Evolutionary conservation across 2,113 vertebrate species (phyloP), one percentile per base, ranked within the genome.

Genomic region (Tonatia bakeri): DNA sequence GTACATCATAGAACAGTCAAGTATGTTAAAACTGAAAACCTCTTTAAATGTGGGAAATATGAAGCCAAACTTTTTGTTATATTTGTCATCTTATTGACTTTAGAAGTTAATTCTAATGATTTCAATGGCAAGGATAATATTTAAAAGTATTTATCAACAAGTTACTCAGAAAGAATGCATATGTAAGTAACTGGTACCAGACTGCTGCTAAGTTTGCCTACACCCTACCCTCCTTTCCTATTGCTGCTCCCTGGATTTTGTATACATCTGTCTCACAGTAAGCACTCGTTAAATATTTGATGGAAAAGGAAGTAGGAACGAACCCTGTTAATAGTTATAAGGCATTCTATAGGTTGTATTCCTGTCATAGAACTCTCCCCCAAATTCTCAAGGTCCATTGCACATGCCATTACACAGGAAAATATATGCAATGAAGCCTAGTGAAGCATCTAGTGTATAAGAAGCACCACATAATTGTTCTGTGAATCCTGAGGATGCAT

Each of bases 71-170:
- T 67, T 1, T 75, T 64, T 56, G 14, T 20, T 70, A 4, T n/a
- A 77, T 80, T 70, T 75, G 28, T 70, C 24, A 33, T 52, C 9
- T 26, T 88, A 81, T 11, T 90, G 6, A 81, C 15, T 28, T n/a
- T 33, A 15, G 43, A 64, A 61, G n/a, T 82, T 82, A 93, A 83
- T 83, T 91, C 20, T 33, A 93, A 45, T 73, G 19, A 52, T 61
- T 10, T 90, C 15, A 77, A 11, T 59, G 33, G 3, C 13, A 82
- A 43, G 10, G 1, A 43, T 54, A 50, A 52, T 75, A 76, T 45
- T 61, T 24, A 43, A 80, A 86, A 56, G 70, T 19, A 67, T 56
- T 43, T 75, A 77, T 33, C 3, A 81, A 38, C 16, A 11, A 24
- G 6, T 75, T 92, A 85, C 73, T 56, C 6, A 43, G 33, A 89